Evolutionary conservation across 2,888 invertebrate species (phyloP).

Genomic region (Lasiommata megera): DNA sequence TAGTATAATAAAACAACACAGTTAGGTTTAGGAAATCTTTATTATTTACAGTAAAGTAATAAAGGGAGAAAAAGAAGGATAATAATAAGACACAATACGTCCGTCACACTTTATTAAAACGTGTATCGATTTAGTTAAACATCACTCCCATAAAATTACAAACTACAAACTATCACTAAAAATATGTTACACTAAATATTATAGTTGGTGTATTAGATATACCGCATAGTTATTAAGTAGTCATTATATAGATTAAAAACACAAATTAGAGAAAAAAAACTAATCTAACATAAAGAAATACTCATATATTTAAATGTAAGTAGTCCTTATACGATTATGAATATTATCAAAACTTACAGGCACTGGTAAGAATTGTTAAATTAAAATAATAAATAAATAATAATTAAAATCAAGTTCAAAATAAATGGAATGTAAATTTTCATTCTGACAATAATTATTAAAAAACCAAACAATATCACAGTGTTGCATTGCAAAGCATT

Average conservation of each 20-base stretch:
- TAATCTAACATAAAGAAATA: slow-evolving; percentile 46
- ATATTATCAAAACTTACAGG: slow-evolving; percentile 76
- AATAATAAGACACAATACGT: slow-evolving; percentile 34
- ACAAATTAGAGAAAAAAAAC: slow-evolving; percentile 28
- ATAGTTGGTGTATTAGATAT: slow-evolving; percentile 9
- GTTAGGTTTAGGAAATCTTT: slow-evolving; percentile 52
- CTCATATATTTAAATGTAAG: slow-evolving; percentile 39
- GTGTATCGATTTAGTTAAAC: slow-evolving; percentile 24
- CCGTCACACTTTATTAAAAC: slow-evolving; percentile 42
- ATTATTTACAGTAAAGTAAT: slow-evolving; percentile 58
- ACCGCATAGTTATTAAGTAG: slow-evolving; percentile 21
- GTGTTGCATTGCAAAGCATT: slow-evolving; percentile 45
- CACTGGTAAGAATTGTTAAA: slow-evolving; percentile 59
- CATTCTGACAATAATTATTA: slow-evolving; percentile 21
- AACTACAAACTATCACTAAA: slow-evolving; percentile 22
- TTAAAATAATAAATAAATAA: slow-evolving; percentile 38
- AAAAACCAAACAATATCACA: slow-evolving; percentile 67
- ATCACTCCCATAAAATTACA: slow-evolving; percentile 24
- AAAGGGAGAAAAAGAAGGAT: slow-evolving; percentile 36
- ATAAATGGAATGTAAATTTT: slow-evolving; percentile 6
- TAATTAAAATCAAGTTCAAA: slow-evolving; percentile 33
- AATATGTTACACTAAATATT: slow-evolving; percentile 24
- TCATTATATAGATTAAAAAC: slow-evolving; percentile 15
- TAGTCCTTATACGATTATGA: slow-evolving; percentile 52
- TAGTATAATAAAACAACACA: slow-evolving; percentile 69